phyloP scores from a whole-genome alignment of 92 coral and sea anemone species.

The Pocillopora meandrina region DNA sequence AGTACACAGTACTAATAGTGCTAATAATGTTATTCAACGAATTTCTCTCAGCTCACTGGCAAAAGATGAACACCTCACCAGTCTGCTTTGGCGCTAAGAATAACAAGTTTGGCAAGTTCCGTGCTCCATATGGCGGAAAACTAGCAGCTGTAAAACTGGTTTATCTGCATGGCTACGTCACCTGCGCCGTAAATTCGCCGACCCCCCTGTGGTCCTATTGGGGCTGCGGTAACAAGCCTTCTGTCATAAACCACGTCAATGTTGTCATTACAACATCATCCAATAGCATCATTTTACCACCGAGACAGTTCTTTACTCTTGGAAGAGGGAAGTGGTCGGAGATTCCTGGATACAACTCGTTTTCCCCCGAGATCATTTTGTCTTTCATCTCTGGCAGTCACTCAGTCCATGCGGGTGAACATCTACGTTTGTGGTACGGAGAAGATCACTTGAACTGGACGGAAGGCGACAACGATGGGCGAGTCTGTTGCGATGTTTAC shows the following conservation, averaged over 20 bases:
- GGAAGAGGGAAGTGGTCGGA: neutral
- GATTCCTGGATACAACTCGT: neutral
- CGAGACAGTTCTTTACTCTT: neutral
- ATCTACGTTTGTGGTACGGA: no score
- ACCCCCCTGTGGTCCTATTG: neutral
- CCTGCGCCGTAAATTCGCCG: neutral
- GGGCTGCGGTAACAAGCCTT: neutral
- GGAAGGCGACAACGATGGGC: no score
- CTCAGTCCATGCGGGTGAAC: no score
- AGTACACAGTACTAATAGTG: no score
- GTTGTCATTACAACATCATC: slow-evolving; percentile 9
- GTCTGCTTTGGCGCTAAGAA: slow-evolving; percentile 1
- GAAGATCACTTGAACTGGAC: no score
- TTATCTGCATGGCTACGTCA: slow-evolving; percentile 3
- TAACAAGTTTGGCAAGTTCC: neutral
- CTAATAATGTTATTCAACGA: no score
- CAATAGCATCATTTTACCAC: neutral
- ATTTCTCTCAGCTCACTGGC: no score
- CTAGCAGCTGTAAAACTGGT: neutral
- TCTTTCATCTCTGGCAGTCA: no score
- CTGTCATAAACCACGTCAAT: neutral
- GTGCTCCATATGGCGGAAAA: neutral
- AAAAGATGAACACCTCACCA: neutral
- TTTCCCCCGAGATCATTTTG: no score
- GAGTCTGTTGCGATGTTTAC: no score